phyloP scores from a whole-genome alignment of 2,888 invertebrate genomes.

The Apomyelois bistriatella region DNA sequence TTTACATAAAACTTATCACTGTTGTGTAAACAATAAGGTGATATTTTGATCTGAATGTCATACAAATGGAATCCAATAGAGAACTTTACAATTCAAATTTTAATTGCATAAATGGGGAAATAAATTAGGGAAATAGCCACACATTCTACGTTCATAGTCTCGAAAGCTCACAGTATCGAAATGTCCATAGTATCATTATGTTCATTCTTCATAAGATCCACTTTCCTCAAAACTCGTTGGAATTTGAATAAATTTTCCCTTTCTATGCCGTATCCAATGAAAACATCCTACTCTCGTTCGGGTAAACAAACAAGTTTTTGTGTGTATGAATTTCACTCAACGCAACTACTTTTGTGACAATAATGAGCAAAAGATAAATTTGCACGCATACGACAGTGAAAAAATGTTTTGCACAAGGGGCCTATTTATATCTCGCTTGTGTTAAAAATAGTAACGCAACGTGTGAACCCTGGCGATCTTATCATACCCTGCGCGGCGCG shows the following conservation, averaged over 20 bases:
- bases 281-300: too few relatives aligned
- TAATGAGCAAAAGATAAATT: slow-evolving; percentile 11
- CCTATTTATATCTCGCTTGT: slow-evolving; percentile 31
- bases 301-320: too few relatives aligned
- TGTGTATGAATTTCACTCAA: slow-evolving; percentile 7
- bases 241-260: too few relatives aligned
- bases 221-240: too few relatives aligned
- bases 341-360: background rate
- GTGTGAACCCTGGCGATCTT: slow-evolving; percentile 23
- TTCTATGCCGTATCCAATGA: too few relatives aligned
- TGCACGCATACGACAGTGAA: slow-evolving; percentile 22
- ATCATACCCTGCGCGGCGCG: slow-evolving; percentile 14
- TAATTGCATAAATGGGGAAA: too few relatives aligned
- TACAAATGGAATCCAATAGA: background rate
- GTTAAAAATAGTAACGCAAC: slow-evolving; percentile 30
- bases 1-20: slow-evolving; percentile 41
- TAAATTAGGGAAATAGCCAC: too few relatives aligned
- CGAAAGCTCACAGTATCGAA: too few relatives aligned
- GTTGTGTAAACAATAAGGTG: slow-evolving; percentile 28
- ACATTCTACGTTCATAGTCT: too few relatives aligned
- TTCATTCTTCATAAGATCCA: too few relatives aligned
- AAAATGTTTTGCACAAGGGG: slow-evolving; percentile 29
- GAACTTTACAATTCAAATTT: background rate
- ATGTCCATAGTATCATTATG: too few relatives aligned
- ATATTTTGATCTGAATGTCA: slow-evolving; percentile 6